These are phyloP conservation scores for Hermaeophaga mercurialis DNA, from an alignment of 2,888 invertebrate genomes.

Conservation along the genomic window DNA sequence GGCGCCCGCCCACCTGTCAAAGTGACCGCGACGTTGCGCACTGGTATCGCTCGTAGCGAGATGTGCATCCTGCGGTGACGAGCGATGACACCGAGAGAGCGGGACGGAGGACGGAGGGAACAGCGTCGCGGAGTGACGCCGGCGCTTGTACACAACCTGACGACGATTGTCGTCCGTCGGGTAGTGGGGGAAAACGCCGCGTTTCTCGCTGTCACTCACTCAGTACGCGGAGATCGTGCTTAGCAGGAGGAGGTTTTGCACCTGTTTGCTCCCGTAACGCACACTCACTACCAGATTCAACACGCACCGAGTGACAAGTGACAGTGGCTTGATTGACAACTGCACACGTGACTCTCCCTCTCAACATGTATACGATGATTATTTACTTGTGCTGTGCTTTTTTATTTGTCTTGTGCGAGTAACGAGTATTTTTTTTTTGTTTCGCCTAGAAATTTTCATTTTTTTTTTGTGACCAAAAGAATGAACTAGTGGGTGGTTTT, in stretches of 20 bases:
- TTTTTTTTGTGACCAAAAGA: slow-evolving; percentile 14
- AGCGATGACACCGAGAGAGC: slow-evolving; percentile 54
- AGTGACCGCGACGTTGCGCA: slow-evolving; percentile 57
- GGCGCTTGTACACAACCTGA: slow-evolving; percentile 52
- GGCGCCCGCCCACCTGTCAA: slow-evolving; percentile 56
- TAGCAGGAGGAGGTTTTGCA: slow-evolving; percentile 51
- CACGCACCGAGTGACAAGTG: slow-evolving; percentile 23
- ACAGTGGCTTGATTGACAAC: slow-evolving; percentile 20
- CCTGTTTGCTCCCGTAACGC: slow-evolving; percentile 36
- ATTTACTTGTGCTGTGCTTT: slow-evolving; percentile 34
- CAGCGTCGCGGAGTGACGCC: slow-evolving; percentile 52
- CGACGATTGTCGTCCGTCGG: slow-evolving; percentile 49
- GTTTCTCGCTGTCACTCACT: slow-evolving; percentile 58
- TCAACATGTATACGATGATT: slow-evolving; percentile 38
- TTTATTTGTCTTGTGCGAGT: slow-evolving; percentile 20
- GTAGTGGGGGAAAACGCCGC: slow-evolving; percentile 54
- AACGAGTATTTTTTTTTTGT: slow-evolving; percentile 14
- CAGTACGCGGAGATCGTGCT: slow-evolving; percentile 57
- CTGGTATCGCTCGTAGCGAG: slow-evolving; percentile 46
- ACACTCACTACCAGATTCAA: too few species aligned
- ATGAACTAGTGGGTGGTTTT: slow-evolving; percentile 29
- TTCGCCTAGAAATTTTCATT: slow-evolving; percentile 19
- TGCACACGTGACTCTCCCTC: slow-evolving; percentile 13
- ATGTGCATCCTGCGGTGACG: slow-evolving; percentile 56
- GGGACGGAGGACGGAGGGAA: slow-evolving; percentile 37